phyloP scores from a whole-genome alignment of 2,113 vertebrate genomes.

The Barnardius zonarius region DNA sequence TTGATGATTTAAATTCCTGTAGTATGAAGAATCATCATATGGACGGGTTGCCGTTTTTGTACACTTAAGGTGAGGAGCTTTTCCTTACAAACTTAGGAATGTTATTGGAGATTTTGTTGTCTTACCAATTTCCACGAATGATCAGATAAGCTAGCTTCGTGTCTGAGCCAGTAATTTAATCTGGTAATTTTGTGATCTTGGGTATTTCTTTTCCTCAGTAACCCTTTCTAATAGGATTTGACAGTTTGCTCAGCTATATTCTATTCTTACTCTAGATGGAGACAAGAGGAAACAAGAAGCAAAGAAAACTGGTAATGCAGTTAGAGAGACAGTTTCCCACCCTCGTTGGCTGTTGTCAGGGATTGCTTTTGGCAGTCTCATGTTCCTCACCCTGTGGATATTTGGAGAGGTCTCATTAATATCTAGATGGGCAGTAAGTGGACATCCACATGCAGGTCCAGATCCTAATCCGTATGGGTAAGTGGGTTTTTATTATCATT shows the following conservation, averaged over 20 bases:
- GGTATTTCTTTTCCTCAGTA: not conserved
- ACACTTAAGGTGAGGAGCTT: not conserved
- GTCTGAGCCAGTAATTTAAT: not conserved
- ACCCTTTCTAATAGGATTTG: not conserved
- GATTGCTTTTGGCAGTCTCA: conserved; percentile 68
- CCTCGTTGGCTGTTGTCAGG: conserved; percentile 56
- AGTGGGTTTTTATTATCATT: not conserved
- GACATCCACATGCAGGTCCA: conserved; percentile 71
- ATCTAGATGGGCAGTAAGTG: conserved; percentile 78
- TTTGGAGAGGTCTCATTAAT: conserved; percentile 77
- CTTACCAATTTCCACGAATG: not conserved
- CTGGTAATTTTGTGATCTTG: not conserved
- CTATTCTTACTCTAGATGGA: conserved; percentile 29
- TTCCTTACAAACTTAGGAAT: not conserved
- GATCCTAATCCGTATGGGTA: conserved; percentile 77
- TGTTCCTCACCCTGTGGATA: conserved; percentile 75
- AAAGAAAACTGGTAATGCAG: not conserved
- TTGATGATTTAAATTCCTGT: not conserved
- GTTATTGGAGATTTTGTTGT: not conserved
- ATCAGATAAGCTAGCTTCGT: not conserved
- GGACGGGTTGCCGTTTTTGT: not conserved
- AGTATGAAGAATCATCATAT: not conserved
- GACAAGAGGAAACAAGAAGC: not conserved
- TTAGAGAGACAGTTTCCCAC: not conserved
- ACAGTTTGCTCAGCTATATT: not conserved